Base-by-base conservation (phyloP, 1,140 invertebrate species). In the Drosophila kurseongensis region DNA sequence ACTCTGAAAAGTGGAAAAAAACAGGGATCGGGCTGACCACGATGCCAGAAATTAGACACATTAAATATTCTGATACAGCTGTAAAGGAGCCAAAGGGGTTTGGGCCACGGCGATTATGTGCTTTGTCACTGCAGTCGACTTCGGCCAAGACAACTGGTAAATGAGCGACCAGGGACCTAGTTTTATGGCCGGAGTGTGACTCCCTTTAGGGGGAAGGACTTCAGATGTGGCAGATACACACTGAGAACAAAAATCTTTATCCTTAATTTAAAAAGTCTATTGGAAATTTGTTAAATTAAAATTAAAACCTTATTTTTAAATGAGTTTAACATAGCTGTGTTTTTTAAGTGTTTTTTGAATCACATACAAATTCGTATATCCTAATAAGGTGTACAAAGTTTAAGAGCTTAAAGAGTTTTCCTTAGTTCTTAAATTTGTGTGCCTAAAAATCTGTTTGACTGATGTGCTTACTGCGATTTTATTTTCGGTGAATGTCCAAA, bases 101-200 rank as follows among this genome's bases (percentile, higher is more conserved):
- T 59, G 9, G 60, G 38, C 36, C 38, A 75, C 62, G 60, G 67
- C 81, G 77, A 85, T 85, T 80, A 75, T 69, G 63, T 63, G 62
- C 63, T 67, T 61, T 79, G 66, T 67, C 50, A 68, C 57, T 65
- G 61, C 48, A 61, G 23, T 16, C 27, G 55, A 74, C 54, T 41
- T 42, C 9, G 35, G 51, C 71, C 59, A 78, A 55, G 51, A 41
- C 61, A 61, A 50, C 54, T 65, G 67, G 47, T 23, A 83, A 88
- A 86, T 88, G 83, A 88, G 68, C 84, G 80, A 54, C 84, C 18
- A 42, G 82, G 83, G 82, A 86, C 73, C 50, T 71, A 75, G 52
- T 80, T 78, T 80, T 50, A 59, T 65, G 63, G 58, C 65, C 61
- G 48, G 40, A 59, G 65, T 61, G 65, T 68, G 63, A 44, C 59